phyloP scores from a whole-genome alignment of 2,888 invertebrate genomes.

The Dinocampus coccinellae region DNA sequence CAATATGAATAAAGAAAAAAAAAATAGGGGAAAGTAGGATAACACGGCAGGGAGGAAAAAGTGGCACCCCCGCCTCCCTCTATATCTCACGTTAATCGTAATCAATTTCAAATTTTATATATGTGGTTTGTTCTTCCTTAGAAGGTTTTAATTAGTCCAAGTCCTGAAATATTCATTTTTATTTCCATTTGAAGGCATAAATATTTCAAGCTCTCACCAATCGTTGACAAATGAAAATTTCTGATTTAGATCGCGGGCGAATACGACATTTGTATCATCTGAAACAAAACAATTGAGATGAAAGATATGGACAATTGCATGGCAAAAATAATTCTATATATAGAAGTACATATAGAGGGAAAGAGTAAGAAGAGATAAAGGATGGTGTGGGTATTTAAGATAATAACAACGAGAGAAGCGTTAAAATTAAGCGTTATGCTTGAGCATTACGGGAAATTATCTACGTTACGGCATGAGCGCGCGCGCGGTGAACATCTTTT shows the following conservation, averaged over 20 bases:
- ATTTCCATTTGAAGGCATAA: too few relatives aligned
- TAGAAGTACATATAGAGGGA: not conserved
- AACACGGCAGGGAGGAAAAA: too few relatives aligned
- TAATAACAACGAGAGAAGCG: slow-evolving; percentile 32
- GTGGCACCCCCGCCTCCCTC: too few relatives aligned
- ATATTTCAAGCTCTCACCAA: slow-evolving; percentile 2
- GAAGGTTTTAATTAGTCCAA: too few relatives aligned
- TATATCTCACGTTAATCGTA: too few relatives aligned
- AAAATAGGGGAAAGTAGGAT: too few relatives aligned
- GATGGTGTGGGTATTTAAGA: not conserved
- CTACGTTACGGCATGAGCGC: slow-evolving; percentile 46
- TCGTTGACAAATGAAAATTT: not conserved
- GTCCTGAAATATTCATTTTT: too few relatives aligned
- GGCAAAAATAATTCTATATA: slow-evolving; percentile 8
- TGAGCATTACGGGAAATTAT: slow-evolving; percentile 57
- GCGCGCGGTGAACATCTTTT: slow-evolving; percentile 41
- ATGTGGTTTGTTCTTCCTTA: too few relatives aligned
- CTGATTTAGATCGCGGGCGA: not conserved
- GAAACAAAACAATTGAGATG: slow-evolving; percentile 45
- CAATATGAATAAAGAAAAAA: not conserved
- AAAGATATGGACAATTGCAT: slow-evolving; percentile 37
- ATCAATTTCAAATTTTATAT: too few relatives aligned
- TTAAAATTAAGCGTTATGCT: slow-evolving; percentile 55
- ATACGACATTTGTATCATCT: slow-evolving; percentile 39
- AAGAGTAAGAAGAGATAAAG: not conserved